Conservation (phyloP, 1,140 invertebrate genomes). For the Bombus polaris region DNA sequence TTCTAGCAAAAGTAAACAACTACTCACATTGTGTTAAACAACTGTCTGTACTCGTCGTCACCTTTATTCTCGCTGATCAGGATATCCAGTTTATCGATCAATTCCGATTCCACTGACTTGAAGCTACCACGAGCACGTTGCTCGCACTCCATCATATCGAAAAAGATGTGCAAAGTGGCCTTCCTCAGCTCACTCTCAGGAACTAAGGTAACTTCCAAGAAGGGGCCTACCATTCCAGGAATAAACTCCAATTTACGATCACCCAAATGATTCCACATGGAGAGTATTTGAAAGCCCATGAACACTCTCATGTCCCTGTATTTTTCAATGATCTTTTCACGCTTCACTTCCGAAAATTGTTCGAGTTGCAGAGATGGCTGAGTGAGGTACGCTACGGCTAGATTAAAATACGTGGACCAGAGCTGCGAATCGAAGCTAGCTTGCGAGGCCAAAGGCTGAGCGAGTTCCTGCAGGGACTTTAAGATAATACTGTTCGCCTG, state of each 20-base stretch:
- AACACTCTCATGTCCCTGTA: conserved; percentile 96
- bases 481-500: conserved; percentile 95
- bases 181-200: conserved; percentile 94
- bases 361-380: conserved; percentile 94
- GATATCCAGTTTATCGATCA: conserved; percentile 97
- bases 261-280: conserved; percentile 96
- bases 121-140: conserved; percentile 92
- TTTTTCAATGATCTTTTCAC: conserved; percentile 90
- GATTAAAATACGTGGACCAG: conserved; percentile 95
- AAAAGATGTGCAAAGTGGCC: conserved; percentile 96
- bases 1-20: too few relatives aligned
- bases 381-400: conserved; percentile 94
- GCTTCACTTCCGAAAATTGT: conserved; percentile 91
- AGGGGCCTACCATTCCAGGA: conserved; percentile 95
- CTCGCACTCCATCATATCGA: conserved; percentile 98
- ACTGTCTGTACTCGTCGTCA: conserved; percentile 94
- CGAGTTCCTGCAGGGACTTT: conserved; percentile 92
- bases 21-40: conserved; percentile 97
- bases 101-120: conserved; percentile 93
- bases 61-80: conserved; percentile 96
- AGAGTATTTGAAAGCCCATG: conserved; percentile 96
- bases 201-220: conserved; percentile 96
- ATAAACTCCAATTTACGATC: conserved; percentile 94
- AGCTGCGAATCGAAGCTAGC: conserved; percentile 86
- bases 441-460: conserved; percentile 91